Evolutionary conservation across 1,140 invertebrate species (phyloP).

Genomic region (Euwallacea fornicatus): DNA sequence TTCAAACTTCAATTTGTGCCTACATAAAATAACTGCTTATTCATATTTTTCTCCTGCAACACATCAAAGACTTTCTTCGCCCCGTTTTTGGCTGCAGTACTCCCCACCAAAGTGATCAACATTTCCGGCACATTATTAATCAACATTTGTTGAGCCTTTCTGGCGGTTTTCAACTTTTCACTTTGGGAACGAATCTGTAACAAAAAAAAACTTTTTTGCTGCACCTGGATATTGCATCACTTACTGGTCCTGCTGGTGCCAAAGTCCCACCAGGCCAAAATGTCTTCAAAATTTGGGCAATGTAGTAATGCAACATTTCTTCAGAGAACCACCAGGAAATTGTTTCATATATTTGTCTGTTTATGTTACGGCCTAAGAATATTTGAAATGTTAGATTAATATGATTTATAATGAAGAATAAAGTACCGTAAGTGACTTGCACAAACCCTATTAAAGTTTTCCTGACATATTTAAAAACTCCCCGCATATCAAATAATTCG

Average conservation of each 20-base stretch:
- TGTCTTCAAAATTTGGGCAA: conserved; percentile 78
- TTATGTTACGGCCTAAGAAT: conserved; percentile 75
- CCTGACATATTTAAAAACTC: conserved; percentile 83
- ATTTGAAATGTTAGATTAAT: neutral
- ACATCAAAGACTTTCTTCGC: conserved; percentile 85
- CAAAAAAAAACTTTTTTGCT: conserved; percentile 38
- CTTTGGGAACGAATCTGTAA: conserved; percentile 60
- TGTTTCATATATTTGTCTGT: conserved; percentile 86
- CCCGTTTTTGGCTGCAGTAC: conserved; percentile 79
- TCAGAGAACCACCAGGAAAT: conserved; percentile 86
- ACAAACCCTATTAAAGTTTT: conserved; percentile 89
- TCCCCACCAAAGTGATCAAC: conserved; percentile 80
- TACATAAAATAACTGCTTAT: conserved; percentile 91
- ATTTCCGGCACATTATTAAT: conserved; percentile 76
- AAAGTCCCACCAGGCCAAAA: conserved; percentile 85
- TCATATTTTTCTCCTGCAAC: conserved; percentile 81
- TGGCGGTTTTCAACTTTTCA: conserved; percentile 68
- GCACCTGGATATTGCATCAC: neutral
- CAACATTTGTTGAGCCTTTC: conserved; percentile 67
- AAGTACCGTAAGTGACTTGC: conserved; percentile 57
- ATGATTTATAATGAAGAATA: too few species aligned
- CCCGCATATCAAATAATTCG: conserved; percentile 87
- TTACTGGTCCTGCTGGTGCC: conserved; percentile 54
- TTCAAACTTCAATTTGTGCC: conserved; percentile 51
- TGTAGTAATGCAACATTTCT: conserved; percentile 87